phyloP scores from a whole-genome alignment of 2,113 vertebrate genomes.

The Scopus umbretta region DNA sequence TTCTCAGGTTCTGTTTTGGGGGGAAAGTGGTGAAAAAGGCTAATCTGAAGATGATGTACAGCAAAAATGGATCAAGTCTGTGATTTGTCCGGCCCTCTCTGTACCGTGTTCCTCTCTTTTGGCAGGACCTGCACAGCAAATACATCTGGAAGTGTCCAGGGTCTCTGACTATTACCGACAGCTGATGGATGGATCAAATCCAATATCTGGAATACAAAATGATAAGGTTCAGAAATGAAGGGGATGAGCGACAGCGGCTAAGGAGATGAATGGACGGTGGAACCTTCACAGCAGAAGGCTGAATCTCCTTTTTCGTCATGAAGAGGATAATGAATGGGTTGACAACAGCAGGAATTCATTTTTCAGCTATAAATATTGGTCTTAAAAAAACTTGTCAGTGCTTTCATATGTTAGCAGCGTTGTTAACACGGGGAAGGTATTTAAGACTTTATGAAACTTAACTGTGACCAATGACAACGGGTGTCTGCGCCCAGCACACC shows the following conservation, averaged over 20 bases:
- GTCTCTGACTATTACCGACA: not conserved
- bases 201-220: not conserved
- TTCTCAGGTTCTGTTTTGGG: not conserved
- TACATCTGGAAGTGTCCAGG: not conserved
- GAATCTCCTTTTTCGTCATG: not conserved
- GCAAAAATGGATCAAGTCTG: not conserved
- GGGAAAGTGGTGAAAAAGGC: not conserved
- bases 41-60: not conserved
- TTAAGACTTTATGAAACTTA: not conserved
- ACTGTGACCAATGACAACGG: rapidly evolving
- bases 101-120: not conserved
- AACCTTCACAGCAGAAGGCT: not conserved
- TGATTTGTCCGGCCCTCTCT: not conserved
- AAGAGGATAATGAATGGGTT: not conserved
- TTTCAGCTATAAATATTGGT: not conserved
- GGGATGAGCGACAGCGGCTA: not conserved
- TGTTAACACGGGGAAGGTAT: not conserved
- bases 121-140: not conserved
- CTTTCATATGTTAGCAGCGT: not conserved
- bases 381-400: not conserved
- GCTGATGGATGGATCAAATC: constrained; percentile 34
- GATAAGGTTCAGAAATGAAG: not conserved
- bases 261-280: not conserved
- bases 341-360: not conserved
- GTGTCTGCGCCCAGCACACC: not conserved